phyloP scores from a whole-genome alignment of 2,888 invertebrate species.

The Ichneumoninae sp. region DNA sequence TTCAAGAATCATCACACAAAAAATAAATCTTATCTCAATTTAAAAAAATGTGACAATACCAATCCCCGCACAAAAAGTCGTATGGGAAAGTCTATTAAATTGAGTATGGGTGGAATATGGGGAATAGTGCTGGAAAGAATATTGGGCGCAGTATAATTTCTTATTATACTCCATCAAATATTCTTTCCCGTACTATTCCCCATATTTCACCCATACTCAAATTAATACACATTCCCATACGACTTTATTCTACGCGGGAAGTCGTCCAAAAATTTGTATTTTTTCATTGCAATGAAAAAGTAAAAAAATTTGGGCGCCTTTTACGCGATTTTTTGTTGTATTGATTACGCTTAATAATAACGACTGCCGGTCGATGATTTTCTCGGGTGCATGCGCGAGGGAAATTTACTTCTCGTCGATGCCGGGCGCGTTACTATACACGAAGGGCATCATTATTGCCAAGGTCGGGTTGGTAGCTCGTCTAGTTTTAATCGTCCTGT shows the following conservation, averaged over 20 bases:
- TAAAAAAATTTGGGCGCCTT: background rate
- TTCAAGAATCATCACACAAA: too few species aligned
- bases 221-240: too few species aligned
- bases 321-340: background rate
- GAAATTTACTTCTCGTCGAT: constrained; percentile 13
- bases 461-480: constrained; percentile 52
- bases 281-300: background rate
- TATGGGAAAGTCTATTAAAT: too few species aligned
- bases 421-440: constrained; percentile 38
- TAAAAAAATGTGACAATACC: too few species aligned
- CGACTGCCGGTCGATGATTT: constrained; percentile 32
- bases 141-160: too few species aligned
- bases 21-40: background rate
- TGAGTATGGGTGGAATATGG: too few species aligned
- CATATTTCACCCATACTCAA: too few species aligned
- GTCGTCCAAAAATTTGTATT: background rate
- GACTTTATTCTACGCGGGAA: too few species aligned
- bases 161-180: too few species aligned
- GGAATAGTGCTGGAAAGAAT: too few species aligned
- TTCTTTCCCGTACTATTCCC: too few species aligned
- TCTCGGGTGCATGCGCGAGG: constrained; percentile 15
- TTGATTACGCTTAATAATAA: constrained; percentile 14
- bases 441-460: constrained; percentile 60
- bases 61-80: too few species aligned
- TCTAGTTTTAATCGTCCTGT: constrained; percentile 63